Evolutionary conservation across 2,113 vertebrate genomes (phyloP), one percentile per base, ranked within the genome.

Genomic region (Eclectus roratus): DNA sequence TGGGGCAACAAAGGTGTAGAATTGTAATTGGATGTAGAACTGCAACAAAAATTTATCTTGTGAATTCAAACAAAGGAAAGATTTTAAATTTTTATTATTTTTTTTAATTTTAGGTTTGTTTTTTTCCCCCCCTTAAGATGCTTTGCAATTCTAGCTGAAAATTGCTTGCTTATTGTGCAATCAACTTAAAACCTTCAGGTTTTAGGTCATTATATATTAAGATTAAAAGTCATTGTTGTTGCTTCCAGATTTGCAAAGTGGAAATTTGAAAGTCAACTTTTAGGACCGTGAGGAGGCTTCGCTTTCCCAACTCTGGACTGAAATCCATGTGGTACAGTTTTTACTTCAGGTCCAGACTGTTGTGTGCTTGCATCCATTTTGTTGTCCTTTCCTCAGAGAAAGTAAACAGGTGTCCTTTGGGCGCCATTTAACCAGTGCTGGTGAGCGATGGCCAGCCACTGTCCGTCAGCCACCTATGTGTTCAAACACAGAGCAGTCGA

Each of bases 381-480:
- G 37, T n/a, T 8, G 5, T 52, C 19, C 11, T 68, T 80, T 65
- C 39, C 16, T 49, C 0, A 0, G 24, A 52, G 69, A 29, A 43
- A 39, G 27, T 21, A 10, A 60, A 11, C 4, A 31, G 5, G 58
- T 0, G 1, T 35, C 33, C 33, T 76, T 56, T 0, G 0, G 27
- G 5, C 4, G 12, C 11, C 24, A 3, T 66, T 80, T 37, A 55
- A 55, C 53, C 47, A 61, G 29, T 0, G 0, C 17, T 68, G 17
- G 13, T 24, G 4, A 13, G 13, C 21, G 4, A 13, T 63, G 10
- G 8, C 25, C 33, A 71, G 3, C 44, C 1, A 0, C 16, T 63
- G 37, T 61, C 69, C 12, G 2, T 65, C 4, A 2, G 69, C 23
- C 56, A 23, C 15, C 8, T 55, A 4, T 3, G 0, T 5, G 0